Percentiles rank a stretch among this genome's conserved stretches.
phyloP scores from a whole-genome alignment of 2,888 invertebrate genomes.

The Crocallis elinguaria region DNA sequence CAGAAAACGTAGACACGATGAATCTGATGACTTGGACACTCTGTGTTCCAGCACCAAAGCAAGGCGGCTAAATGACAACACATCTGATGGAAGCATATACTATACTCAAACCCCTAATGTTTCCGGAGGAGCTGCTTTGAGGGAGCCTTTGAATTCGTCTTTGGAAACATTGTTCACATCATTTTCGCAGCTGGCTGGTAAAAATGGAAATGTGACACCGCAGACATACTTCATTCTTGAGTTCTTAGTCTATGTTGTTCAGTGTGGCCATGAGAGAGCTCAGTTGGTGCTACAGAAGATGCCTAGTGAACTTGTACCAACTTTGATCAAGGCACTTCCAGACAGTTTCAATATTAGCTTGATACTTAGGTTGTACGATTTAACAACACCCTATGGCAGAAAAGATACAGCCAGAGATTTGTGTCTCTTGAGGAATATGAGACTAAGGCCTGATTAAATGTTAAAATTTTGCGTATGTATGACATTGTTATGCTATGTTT shows the following conservation, averaged over 20 bases:
- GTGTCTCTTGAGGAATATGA: constrained; percentile 93
- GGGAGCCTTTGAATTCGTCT: constrained; percentile 87
- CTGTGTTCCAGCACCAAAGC: constrained; percentile 86
- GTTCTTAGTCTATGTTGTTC: constrained; percentile 90
- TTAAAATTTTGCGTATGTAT: not conserved
- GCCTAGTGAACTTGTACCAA: constrained; percentile 91
- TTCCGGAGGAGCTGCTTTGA: constrained; percentile 70
- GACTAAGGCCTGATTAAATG: constrained; percentile 81
- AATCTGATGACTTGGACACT: constrained; percentile 85
- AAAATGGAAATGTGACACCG: constrained; percentile 92
- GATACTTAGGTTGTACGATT: constrained; percentile 91
- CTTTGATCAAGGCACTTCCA: constrained; percentile 91
- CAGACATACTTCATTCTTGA: constrained; percentile 93
- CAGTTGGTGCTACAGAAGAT: constrained; percentile 89
- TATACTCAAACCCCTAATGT: constrained; percentile 66
- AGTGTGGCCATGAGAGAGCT: constrained; percentile 90
- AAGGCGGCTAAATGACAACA: constrained; percentile 86
- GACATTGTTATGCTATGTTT: constrained; percentile 5
- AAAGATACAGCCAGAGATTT: constrained; percentile 94
- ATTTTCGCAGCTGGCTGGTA: constrained; percentile 88
- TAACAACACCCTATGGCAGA: constrained; percentile 89
- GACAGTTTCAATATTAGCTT: constrained; percentile 90
- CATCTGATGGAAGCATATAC: constrained; percentile 85
- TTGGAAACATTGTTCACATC: constrained; percentile 89
- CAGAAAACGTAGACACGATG: constrained; percentile 87